Evolutionary conservation across 2,888 invertebrate genomes (phyloP), one percentile per base, ranked within the genome.

Genomic region (Polyommatus icarus): DNA sequence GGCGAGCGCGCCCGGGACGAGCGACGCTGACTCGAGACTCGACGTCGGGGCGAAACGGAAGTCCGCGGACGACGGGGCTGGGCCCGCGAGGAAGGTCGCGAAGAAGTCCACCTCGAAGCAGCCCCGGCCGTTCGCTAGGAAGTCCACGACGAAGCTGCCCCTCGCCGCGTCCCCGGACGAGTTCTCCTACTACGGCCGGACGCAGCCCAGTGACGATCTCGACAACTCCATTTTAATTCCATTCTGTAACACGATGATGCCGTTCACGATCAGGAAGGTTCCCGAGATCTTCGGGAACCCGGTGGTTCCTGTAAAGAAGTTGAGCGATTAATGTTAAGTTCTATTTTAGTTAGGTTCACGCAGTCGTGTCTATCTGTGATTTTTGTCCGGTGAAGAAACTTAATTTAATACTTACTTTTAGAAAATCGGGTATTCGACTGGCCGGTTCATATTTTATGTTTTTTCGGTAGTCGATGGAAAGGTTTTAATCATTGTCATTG

Each of bases 21-120:
- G 67, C 1, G 29, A 32, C 5, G 12, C 20, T 3, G 67, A 67
- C 10, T 6, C 6, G 5, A 67, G 15, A 18, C 29, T 15, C 29
- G 29, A 67, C 67, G 12, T 24, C 24, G 29, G 67, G 29, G 1
- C 20, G 29, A 79, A 79, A 78, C 77, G 78, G 20, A 67, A 29
- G 61, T 24, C 18, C 18, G 2, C 18, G 1, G 78, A 78, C 7
- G 61, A 40, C 12, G 32, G 15, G 67, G 15, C 50, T 7, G 75
- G 78, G 32, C 77, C 81, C 20, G 54, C 29, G 7, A 81, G 78
- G 71, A 81, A 76, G 75, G 84, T 91, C 0, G 92, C 93, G 0
- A 90, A 84, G 67, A 95, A 95, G 82, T 95, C 95, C 0, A 95
- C 95, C 0, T 93, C 95, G 18, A 92, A 89, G 82, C 81, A 90